Evolutionary conservation across 2,113 vertebrate species (phyloP), one percentile per base, ranked within the genome.

Genomic region (Cranoglanis bouderius): DNA sequence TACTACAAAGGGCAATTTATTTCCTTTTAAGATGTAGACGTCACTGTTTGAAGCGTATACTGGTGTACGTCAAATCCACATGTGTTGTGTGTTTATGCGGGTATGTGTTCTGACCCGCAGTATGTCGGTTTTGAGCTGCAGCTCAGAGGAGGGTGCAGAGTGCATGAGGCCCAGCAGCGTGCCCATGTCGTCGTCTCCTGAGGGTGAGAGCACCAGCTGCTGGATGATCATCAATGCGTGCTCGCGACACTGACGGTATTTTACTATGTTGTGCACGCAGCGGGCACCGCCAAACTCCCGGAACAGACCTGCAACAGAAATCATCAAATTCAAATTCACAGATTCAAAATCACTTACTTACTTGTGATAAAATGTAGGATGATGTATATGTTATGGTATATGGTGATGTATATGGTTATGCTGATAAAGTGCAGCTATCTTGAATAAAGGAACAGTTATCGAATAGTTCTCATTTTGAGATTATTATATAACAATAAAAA

Each of bases 101-200:
- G 81, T 83, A 0, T 83, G 21, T 65, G 74, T 53, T 40, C 86
- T 94, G 94, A 99, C 98, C 96, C 95, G 93, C 82, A 99, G 93
- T 90, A 99, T 98, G 92, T 99, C 98, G 0, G 98, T 97, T 95
- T 99, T 99, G 85, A 99, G 94, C 95, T 99, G 97, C 77, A 99
- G 92, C 24, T 99, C 98, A 0, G 96, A 96, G 8, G 97, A 95
- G 0, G 98, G 97, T 0, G 98, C 98, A 0, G 98, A 99, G 92
- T 99, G 98, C 98, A 99, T 99, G 75, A 99, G 94, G 21, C 98
- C 98, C 91, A 99, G 93, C 88, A 99, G 96, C 0, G 98, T 99
- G n/a, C 98, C 98, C 98, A 99, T 99, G 92, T 99, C 98, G 0
- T 99, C 98, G 0, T 99, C 98, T 0, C 98, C 98, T 1, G 97